Evolutionary conservation across 1,140 invertebrate genomes (phyloP).

Genomic region (Atta texana): DNA sequence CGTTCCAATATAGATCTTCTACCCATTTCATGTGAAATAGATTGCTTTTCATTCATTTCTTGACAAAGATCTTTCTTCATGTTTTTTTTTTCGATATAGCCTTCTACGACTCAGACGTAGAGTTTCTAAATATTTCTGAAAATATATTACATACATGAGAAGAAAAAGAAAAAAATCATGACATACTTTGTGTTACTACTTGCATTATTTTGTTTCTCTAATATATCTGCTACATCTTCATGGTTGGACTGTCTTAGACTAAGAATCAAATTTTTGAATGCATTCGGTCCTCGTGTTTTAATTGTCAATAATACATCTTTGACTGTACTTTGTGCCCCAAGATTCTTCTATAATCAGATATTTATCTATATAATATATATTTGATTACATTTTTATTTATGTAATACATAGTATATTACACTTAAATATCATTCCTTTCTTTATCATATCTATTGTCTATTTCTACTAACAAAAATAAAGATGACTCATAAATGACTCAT

Average conservation of each 20-base stretch:
- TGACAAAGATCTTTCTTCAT: no score
- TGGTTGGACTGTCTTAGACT: constrained; percentile 75
- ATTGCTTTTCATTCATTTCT: no score
- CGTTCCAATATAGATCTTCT: no score
- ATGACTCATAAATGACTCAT: no score
- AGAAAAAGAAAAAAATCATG: background rate
- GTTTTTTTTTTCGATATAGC: no score
- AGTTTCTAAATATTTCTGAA: background rate
- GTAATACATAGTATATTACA: background rate
- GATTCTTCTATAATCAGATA: constrained; percentile 64
- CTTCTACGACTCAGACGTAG: no score
- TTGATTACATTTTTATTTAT: background rate
- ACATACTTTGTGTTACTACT: background rate
- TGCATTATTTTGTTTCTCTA: constrained; percentile 58
- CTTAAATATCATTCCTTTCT: background rate
- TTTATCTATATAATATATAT: background rate
- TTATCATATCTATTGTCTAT: background rate
- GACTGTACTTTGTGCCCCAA: constrained; percentile 60
- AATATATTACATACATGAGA: background rate
- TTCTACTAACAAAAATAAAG: background rate
- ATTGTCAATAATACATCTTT: constrained; percentile 75
- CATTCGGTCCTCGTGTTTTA: constrained; percentile 79
- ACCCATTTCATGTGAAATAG: no score
- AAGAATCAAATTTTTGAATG: constrained; percentile 75
- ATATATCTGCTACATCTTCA: constrained; percentile 68